phyloP scores from a whole-genome alignment of 53 echinoderm and acorn worm genomes.

The Zoroaster sp. region DNA sequence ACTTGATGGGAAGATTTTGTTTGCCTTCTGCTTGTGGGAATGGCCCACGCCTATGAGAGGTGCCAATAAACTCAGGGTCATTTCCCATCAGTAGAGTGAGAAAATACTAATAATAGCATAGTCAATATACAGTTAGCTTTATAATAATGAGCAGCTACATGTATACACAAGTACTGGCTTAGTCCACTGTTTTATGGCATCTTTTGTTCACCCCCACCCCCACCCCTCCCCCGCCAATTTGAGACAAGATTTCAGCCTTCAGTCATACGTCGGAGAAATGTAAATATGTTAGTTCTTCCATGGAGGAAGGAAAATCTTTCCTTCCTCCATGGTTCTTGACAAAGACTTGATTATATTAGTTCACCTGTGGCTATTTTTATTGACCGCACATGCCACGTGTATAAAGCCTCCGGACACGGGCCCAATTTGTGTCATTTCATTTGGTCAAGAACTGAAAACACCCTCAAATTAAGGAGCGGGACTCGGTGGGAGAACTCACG shows the following conservation, averaged over 20 bases:
- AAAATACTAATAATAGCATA: too few species aligned
- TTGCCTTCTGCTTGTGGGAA: too few species aligned
- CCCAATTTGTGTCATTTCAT: not conserved
- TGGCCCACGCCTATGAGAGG: too few species aligned
- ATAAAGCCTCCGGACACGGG: not conserved
- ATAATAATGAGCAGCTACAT: too few species aligned
- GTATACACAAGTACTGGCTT: too few species aligned
- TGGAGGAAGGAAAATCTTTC: too few species aligned
- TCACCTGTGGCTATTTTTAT: not conserved
- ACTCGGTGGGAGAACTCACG: not conserved
- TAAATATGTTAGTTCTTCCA: constrained; percentile 1
- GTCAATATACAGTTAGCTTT: too few species aligned
- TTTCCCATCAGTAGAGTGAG: too few species aligned
- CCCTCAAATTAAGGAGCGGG: not conserved
- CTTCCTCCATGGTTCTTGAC: too few species aligned
- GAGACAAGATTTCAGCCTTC: not conserved
- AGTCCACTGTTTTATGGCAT: too few species aligned
- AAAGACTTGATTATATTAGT: not conserved
- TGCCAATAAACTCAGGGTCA: too few species aligned
- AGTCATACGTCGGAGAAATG: not conserved
- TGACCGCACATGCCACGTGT: constrained; percentile 1
- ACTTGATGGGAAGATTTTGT: too few species aligned
- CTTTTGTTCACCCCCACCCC: not conserved
- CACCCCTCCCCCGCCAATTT: not conserved
- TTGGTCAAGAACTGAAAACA: not conserved